Percentiles rank a stretch among this genome's conserved stretches.
These are phyloP conservation scores for Leistus spinibarbis DNA, from an alignment of 2,888 invertebrate species.

Conservation along the genomic window DNA sequence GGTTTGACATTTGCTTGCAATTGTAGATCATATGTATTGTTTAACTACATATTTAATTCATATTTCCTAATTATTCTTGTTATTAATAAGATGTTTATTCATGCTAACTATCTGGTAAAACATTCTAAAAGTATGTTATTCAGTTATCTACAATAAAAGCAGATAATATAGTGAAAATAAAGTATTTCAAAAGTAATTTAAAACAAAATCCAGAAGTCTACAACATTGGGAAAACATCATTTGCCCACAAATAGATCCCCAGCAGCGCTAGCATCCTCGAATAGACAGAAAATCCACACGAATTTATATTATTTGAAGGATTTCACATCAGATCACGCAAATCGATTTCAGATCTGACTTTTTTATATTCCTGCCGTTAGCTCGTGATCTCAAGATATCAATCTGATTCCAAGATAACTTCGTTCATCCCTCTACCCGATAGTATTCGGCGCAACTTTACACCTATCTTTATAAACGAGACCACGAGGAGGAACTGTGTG, in stretches of 20 bases:
- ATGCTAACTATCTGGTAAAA: too few relatives aligned
- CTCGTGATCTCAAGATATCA: conserved; percentile 34
- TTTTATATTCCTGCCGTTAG: conserved; percentile 58
- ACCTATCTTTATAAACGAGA: conserved; percentile 9
- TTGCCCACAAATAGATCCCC: background rate
- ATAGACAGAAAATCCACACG: conserved; percentile 30
- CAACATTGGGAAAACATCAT: background rate
- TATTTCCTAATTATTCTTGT: too few relatives aligned
- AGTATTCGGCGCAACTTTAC: background rate
- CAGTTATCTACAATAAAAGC: too few relatives aligned
- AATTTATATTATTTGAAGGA: conserved; percentile 32
- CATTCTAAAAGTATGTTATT: too few relatives aligned
- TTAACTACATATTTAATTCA: too few relatives aligned
- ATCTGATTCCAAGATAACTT: conserved; percentile 33
- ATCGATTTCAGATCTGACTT: conserved; percentile 59
- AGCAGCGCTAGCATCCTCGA: background rate
- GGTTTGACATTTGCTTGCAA: too few relatives aligned
- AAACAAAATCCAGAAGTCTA: background rate
- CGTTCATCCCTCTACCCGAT: background rate
- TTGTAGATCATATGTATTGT: too few relatives aligned
- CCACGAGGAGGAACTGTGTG: background rate
- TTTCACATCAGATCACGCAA: conserved; percentile 55
- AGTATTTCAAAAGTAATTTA: background rate
- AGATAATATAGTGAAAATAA: too few relatives aligned
- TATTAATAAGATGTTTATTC: too few relatives aligned